Evolutionary conservation across 2,888 invertebrate species (phyloP), one percentile per base, ranked within the genome.

Genomic region (Lithophane socia): DNA sequence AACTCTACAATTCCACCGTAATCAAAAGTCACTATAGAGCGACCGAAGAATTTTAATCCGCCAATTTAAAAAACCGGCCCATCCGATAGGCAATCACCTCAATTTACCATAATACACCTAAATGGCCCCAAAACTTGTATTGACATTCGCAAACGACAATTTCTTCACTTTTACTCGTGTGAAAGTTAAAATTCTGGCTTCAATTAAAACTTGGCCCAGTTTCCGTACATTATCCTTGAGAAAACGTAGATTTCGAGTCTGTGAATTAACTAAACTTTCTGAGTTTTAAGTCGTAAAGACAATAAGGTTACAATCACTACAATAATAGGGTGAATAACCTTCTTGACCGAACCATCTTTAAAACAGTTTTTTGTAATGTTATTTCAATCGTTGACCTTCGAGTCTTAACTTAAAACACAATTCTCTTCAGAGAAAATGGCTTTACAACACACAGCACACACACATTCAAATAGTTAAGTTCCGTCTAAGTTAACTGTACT

Each of bases 151-250:
- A 79, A 79, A 79, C 86, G 88, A 85, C 86, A 89, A 87, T 89
- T 85, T 86, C 88, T 87, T 77, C 83, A 88, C 89, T 89, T 89
- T 89, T 89, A 87, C 89, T 85, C 69, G 71, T 78, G 89, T 86
- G 89, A 89, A 89, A 89, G 89, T 88, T 78, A 77, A 84, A 84
- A 79, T 84, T 86, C 83, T 81, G 80, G 24, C 80, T 75, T 82
- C 88, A 89, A 87, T 89, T 87, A 87, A 83, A 83, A 85, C 77
- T 75, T 86, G 88, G 81, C 86, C 87, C 86, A 86, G 86, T 84
- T 88, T 78, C 82, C 69, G 82, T 75, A 21, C 78, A 79, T 82
- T 86, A 88, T 89, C 86, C 88, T 88, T 89, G 84, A 82, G 86
- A 87, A 87, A 82, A 76, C 85, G 85, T 74, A 77, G 70, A 85